phyloP scores from a whole-genome alignment of 2,888 invertebrate genomes.

The Criorhina ranunculi region DNA sequence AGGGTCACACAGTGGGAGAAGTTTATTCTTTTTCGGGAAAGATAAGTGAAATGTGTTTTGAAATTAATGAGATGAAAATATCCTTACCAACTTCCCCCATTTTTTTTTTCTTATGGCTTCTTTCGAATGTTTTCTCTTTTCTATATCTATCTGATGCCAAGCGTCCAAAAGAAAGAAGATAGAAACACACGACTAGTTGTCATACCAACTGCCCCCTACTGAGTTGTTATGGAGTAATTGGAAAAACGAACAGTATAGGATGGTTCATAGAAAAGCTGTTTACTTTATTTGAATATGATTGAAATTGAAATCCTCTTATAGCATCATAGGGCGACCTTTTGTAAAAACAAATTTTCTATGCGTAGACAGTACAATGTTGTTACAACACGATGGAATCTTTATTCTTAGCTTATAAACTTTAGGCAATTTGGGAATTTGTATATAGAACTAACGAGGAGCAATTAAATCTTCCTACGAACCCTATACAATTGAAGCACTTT shows the following conservation, averaged over 20 bases:
- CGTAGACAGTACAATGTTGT: no score
- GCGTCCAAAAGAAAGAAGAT: background rate
- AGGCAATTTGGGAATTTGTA: no score
- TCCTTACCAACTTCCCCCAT: background rate
- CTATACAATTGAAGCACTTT: no score
- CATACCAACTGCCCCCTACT: constrained; percentile 27
- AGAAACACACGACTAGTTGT: constrained; percentile 36
- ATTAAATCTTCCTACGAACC: no score
- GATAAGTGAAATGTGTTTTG: constrained; percentile 6
- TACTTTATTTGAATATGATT: constrained; percentile 16
- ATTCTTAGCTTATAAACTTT: no score
- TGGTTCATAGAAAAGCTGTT: constrained; percentile 4
- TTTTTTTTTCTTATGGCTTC: background rate
- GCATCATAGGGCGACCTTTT: background rate
- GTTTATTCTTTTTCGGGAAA: background rate
- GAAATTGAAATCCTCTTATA: constrained; percentile 25
- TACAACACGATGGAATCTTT: no score
- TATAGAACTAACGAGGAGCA: no score
- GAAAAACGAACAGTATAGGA: background rate
- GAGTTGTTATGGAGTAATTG: constrained; percentile 7
- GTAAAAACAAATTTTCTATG: background rate
- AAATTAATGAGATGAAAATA: constrained; percentile 36
- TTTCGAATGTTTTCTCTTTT: background rate
- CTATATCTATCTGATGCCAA: background rate
- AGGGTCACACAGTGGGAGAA: background rate